These are phyloP conservation scores for Trichosurus vulpecula DNA, from an alignment of 2,797 vertebrate genomes.

Conservation along the genomic window DNA sequence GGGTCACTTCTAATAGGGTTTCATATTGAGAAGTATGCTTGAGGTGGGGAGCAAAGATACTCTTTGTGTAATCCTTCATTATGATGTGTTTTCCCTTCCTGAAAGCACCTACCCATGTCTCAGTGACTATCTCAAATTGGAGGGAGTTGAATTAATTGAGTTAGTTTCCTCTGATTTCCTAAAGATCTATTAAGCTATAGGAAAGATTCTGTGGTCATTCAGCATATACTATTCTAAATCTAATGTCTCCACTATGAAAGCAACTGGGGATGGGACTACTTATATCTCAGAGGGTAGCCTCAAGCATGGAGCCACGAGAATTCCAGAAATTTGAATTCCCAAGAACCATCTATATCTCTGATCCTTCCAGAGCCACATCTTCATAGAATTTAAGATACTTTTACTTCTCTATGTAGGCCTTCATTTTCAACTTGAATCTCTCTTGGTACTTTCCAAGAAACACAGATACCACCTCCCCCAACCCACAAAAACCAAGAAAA, in stretches of 20 bases:
- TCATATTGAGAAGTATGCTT: not conserved
- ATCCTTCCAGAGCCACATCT: not conserved
- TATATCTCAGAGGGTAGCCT: not conserved
- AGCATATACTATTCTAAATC: not conserved
- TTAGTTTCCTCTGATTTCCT: not conserved
- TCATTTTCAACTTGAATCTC: not conserved
- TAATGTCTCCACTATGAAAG: not conserved
- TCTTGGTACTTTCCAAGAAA: not conserved
- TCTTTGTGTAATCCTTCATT: not conserved
- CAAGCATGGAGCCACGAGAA: not conserved
- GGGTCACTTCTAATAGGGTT: not conserved
- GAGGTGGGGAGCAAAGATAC: not conserved
- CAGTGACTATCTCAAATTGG: not conserved
- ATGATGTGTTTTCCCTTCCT: no score
- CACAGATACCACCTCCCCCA: not conserved
- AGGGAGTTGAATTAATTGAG: not conserved
- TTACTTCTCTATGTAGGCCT: not conserved
- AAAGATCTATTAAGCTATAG: not conserved
- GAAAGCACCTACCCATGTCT: not conserved
- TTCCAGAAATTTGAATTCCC: not conserved
- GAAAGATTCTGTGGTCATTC: not conserved
- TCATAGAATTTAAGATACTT: not conserved
- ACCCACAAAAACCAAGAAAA: not conserved
- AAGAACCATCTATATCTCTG: not conserved
- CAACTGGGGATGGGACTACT: not conserved